Conservation (phyloP, 2,888 invertebrate species). For the Thereva nobilitata region DNA sequence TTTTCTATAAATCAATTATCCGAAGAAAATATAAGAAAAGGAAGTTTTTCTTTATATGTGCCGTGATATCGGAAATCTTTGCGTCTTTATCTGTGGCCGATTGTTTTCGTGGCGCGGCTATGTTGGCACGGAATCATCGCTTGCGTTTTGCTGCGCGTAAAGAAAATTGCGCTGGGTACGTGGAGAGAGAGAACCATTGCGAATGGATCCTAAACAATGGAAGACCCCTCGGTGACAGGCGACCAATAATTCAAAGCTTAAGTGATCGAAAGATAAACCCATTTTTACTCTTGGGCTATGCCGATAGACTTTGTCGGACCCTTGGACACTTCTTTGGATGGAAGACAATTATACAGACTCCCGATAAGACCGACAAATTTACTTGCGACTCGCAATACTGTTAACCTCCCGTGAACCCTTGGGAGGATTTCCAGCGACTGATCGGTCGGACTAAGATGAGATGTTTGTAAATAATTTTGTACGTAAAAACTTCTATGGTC, state of each 20-base stretch:
- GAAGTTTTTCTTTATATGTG: slow-evolving; percentile 8
- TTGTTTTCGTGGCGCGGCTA: background rate
- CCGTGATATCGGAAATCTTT: slow-evolving; percentile 21
- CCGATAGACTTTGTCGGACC: background rate
- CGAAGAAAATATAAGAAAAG: slow-evolving; percentile 29
- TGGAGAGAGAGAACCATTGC: too few species aligned
- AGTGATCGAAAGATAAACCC: slow-evolving; percentile 10
- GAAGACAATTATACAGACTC: background rate
- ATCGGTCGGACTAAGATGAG: too few species aligned
- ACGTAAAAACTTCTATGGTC: too few species aligned
- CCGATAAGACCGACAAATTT: slow-evolving; percentile 1
- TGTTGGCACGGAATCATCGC: slow-evolving; percentile 2
- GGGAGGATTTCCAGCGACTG: too few species aligned
- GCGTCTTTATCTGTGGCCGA: slow-evolving; percentile 26
- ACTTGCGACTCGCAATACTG: background rate
- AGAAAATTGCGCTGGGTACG: background rate
- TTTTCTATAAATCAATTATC: slow-evolving; percentile 46
- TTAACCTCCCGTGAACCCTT: background rate
- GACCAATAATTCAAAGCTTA: slow-evolving; percentile 21
- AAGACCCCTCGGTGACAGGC: slow-evolving; percentile 17
- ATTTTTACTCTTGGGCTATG: background rate
- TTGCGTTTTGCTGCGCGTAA: slow-evolving; percentile 1
- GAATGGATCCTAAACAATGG: slow-evolving; percentile 12
- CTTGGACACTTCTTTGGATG: slow-evolving; percentile 1
- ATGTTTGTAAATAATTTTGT: too few species aligned